Evolutionary conservation across 2,888 invertebrate species (phyloP), one percentile per base, ranked within the genome.

Genomic region (Ormyrus thymus): DNA sequence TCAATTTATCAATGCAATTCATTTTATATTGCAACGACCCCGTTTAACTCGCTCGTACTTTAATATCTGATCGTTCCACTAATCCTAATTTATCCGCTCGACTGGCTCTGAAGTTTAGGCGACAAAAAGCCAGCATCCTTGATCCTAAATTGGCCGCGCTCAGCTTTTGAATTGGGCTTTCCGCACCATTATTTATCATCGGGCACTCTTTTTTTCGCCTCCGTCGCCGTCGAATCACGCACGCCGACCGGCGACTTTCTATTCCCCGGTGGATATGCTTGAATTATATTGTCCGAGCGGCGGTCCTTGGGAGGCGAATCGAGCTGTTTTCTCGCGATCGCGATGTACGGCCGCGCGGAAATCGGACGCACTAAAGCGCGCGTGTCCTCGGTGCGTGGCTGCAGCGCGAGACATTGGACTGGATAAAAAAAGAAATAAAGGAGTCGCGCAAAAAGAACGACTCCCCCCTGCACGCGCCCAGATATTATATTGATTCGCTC

Each of bases 11-110:
- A 46, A 65, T 66, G 43, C 7, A 48, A 29, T 29, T 29, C 4
- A 29, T 29, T 29, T 29, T 46, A 72, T 9, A 53, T n/a, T 53
- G 58, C 51, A 59, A 7, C 46, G 70, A 74, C 73, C 73, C 55
- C 56, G 58, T 69, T 64, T 11, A 13, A 62, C n/a, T 72, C 13
- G 51, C 46, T 55, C 58, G 8, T 7, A 29, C 29, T 29, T 29
- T 29, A 29, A 29, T 29, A 29, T 29, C 29, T 29, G 3, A 43
- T 45, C 62, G 50, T 66, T 58, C 65, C 65, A 64, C n/a, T 73
- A 48, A 71, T 65, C 61, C n/a, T 58, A 51, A 74, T 78, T 69
- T 74, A 69, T 73, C 10, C 62, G 56, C 56, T 62, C 62, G 70
- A 64, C 15, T 71, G 53, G 29, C 29, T 29, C 29, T 4, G 29